Percentiles rank a stretch among this genome's conserved stretches.
phyloP scores from a whole-genome alignment of 2,113 vertebrate genomes.

The Piprites chloris region DNA sequence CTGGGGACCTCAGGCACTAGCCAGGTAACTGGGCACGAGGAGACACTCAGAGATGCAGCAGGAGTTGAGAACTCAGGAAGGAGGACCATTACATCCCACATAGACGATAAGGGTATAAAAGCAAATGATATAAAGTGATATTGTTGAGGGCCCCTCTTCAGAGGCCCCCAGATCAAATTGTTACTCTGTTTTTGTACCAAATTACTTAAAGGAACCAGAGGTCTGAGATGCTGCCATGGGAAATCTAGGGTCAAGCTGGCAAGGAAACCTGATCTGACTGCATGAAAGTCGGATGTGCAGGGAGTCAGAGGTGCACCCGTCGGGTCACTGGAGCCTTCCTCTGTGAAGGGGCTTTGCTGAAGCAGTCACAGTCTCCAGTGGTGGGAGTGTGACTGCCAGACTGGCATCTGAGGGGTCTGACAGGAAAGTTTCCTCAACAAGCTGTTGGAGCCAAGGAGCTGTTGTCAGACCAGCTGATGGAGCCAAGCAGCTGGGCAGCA shows the following conservation, averaged over 20 bases:
- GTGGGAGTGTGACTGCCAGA: not conserved
- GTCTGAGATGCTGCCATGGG: not conserved
- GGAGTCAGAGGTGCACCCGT: not conserved
- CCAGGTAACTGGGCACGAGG: not conserved
- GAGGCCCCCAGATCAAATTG: not conserved
- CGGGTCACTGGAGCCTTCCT: not conserved
- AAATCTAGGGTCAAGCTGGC: not conserved
- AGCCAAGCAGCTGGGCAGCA: not conserved
- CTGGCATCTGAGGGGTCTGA: rapidly evolving
- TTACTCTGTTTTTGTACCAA: not conserved
- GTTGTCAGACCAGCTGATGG: not conserved
- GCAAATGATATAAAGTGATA: no score
- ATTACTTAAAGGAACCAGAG: not conserved
- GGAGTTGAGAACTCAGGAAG: not conserved
- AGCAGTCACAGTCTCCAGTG: not conserved
- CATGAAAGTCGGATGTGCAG: no score
- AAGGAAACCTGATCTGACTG: not conserved
- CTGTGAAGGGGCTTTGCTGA: rapidly evolving
- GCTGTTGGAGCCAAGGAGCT: not conserved
- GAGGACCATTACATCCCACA: not conserved
- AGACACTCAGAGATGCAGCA: not conserved
- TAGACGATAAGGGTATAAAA: not conserved
- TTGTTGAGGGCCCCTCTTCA: not conserved
- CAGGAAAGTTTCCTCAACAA: no score
- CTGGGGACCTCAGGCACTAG: not conserved